Evolutionary conservation across 2,797 vertebrate species (phyloP), one percentile per base, ranked within the genome.

Genomic region (Hirundo rustica): DNA sequence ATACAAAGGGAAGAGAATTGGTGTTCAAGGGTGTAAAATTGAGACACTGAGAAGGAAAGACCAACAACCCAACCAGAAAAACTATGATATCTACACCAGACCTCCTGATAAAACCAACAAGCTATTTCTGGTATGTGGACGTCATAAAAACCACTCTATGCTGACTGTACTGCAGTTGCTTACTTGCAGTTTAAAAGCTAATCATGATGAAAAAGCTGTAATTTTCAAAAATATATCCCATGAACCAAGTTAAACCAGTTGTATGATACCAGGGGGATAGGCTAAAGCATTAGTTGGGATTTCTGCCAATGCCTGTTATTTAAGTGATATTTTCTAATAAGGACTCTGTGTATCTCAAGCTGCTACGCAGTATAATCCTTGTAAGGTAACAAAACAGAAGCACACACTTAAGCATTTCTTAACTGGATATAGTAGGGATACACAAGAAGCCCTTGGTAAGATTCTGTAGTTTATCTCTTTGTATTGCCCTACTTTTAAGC

Each of bases 381-480:
- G 53, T 93, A 96, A 93, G 95, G 96, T 82, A 71, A 79, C 72
- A 77, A 60, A 87, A 82, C 76, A 79, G 90, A 67, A 62, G 77
- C 89, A 80, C 0, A 0, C 29, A 53, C 85, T 91, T 60, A 67
- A 61, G 62, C 61, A 67, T 73, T 86, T 92, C 95, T 83, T 80
- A 92, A 71, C 88, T 91, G 57, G 81, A 61, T 93, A 91, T 77
- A 78, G 91, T 68, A 89, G 88, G 42, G 36, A 79, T 50, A 66
- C 34, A 74, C 57, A 77, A 76, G 55, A 75, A 85, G 64, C 51
- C 10, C 51, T 66, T 7, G 4, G 40, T 27, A n/a, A 72, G n/a
- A 66, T 73, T 51, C 51, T 78, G 27, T 55, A 19, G 36, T 30
- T 53, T 44, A 5, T 38, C 26, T 48, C 66, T 75, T 68, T 27